Conservation (phyloP, 2,113 vertebrate species). For the Serilophus lunatus region DNA sequence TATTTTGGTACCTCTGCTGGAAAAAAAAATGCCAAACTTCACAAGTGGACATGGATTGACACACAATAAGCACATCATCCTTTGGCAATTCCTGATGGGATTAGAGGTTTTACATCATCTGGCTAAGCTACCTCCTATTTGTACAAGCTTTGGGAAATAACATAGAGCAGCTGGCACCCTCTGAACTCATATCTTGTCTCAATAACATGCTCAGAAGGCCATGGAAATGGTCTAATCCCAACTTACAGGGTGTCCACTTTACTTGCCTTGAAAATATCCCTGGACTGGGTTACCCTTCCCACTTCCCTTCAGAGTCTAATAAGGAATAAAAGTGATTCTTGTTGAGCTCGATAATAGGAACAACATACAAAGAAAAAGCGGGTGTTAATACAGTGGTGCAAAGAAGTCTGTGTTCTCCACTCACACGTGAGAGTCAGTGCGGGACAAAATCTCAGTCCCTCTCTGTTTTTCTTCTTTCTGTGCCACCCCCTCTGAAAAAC, state of each 20-base stretch:
- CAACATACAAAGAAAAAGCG: not conserved
- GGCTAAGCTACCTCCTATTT: not conserved
- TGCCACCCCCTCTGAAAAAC: not conserved
- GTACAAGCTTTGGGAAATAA: conserved; percentile 1
- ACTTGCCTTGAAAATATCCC: not conserved
- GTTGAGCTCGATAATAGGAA: not conserved
- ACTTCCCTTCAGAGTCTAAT: not conserved
- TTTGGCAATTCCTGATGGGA: not conserved
- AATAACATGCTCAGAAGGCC: not conserved
- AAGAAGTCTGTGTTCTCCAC: not conserved
- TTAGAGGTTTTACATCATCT: not conserved
- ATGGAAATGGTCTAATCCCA: not conserved
- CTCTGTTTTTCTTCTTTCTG: not conserved
- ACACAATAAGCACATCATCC: too few relatives aligned
- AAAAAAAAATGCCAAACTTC: not conserved
- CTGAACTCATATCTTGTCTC: not conserved
- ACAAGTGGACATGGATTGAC: not conserved
- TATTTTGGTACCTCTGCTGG: not conserved
- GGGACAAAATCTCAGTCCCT: not conserved
- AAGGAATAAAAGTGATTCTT: not conserved
- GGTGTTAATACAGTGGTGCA: not conserved
- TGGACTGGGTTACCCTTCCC: not conserved
- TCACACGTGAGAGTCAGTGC: not conserved
- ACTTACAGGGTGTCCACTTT: not conserved
- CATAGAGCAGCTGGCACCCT: not conserved